phyloP scores from a whole-genome alignment of 2,888 invertebrate genomes.

The Stomorhina lunata region DNA sequence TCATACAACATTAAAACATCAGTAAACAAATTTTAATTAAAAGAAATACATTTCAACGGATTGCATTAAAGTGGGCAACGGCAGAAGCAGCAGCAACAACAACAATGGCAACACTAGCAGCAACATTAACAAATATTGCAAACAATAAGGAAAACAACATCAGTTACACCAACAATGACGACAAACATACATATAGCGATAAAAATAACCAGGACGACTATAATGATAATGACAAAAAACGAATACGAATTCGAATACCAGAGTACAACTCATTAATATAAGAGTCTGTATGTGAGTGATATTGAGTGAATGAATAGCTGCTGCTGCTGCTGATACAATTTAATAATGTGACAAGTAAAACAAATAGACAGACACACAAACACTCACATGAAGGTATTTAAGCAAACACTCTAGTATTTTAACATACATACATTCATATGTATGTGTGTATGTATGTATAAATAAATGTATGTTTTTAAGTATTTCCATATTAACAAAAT shows the following conservation, averaged over 20 bases:
- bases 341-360: constrained; percentile 35
- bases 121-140: constrained; percentile 35
- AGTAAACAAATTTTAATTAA: constrained; percentile 66
- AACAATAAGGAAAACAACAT: constrained; percentile 2
- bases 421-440: not conserved
- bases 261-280: not conserved
- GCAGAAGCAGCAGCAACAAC: constrained; percentile 9
- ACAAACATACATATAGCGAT: not conserved
- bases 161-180: not conserved
- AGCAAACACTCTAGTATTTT: not conserved
- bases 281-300: not conserved
- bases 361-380: not conserved
- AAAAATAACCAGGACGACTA: not conserved
- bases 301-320: not conserved
- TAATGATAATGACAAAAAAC: not conserved
- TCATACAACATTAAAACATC: constrained; percentile 64
- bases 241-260: too few relatives aligned
- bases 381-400: not conserved
- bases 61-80: constrained; percentile 17
- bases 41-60: constrained; percentile 45
- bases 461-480: too few relatives aligned
- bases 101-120: not conserved
- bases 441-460: not conserved
- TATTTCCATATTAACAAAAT: too few relatives aligned
- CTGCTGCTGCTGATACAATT: too few relatives aligned